Evolutionary conservation across 2,113 vertebrate genomes (phyloP).

Genomic region (Zosterops borbonicus): DNA sequence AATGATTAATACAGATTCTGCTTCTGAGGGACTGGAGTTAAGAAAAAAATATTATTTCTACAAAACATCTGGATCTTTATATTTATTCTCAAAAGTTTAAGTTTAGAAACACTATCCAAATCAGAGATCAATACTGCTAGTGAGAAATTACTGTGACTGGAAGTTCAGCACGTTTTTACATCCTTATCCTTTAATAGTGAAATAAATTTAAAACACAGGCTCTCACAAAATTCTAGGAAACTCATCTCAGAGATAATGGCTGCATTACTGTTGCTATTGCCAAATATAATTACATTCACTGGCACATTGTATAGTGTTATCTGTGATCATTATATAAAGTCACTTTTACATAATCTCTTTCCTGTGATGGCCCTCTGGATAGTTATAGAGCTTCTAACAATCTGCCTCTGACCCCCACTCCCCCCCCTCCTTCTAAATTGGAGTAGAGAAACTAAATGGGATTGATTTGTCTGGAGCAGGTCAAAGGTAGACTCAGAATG

Average conservation of each 20-base stretch:
- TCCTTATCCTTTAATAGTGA: background rate
- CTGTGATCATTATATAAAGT: conserved; percentile 28
- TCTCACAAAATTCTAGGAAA: conserved; percentile 9
- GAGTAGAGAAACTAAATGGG: background rate
- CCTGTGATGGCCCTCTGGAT: conserved; percentile 9
- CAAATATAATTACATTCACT: conserved; percentile 15
- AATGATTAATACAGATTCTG: background rate
- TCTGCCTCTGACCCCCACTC: background rate
- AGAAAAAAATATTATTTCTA: background rate
- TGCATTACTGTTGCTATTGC: conserved; percentile 10
- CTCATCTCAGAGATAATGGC: background rate
- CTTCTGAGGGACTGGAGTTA: background rate
- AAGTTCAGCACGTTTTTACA: background rate
- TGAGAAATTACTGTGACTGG: background rate
- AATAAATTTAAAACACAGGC: background rate
- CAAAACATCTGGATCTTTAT: background rate
- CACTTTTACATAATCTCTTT: conserved; percentile 25
- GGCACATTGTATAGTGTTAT: background rate
- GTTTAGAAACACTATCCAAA: background rate
- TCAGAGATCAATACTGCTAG: background rate
- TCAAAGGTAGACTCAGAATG: background rate
- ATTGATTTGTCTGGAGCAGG: conserved; percentile 1
- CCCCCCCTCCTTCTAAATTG: background rate
- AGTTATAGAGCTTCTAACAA: background rate
- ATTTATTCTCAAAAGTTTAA: background rate